These are phyloP conservation scores for Microcebus jonahi DNA, from an alignment of 2,113 vertebrate genomes.

Conservation along the genomic window DNA sequence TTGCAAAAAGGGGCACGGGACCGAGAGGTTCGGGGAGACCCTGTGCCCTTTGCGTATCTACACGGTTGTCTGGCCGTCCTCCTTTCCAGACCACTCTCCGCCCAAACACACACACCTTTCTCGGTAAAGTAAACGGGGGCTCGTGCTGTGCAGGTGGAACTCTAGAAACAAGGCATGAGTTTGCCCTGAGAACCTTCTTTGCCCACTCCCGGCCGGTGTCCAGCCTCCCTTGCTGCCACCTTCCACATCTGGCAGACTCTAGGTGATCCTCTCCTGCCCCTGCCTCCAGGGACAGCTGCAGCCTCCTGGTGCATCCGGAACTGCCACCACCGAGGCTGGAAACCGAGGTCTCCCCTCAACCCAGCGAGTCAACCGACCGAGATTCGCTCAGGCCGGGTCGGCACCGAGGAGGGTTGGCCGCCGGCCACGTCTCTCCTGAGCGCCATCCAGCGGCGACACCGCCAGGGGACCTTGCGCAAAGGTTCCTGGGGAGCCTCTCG, in stretches of 20 bases:
- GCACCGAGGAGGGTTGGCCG: accelerated
- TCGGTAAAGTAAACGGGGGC: background rate
- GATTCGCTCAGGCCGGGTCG: background rate
- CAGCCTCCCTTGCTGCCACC: background rate
- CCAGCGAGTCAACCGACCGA: background rate
- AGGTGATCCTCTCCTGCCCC: background rate
- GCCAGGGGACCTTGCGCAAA: background rate
- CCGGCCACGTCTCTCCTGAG: slow-evolving; percentile 30
- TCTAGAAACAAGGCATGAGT: background rate
- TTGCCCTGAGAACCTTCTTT: background rate
- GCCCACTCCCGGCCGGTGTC: too few relatives aligned
- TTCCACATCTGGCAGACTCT: background rate
- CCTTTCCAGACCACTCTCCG: background rate
- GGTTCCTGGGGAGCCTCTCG: background rate
- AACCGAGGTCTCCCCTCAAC: background rate
- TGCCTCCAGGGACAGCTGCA: background rate
- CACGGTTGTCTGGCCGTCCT: background rate
- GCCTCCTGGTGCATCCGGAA: background rate
- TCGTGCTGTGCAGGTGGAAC: background rate
- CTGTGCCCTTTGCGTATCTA: background rate
- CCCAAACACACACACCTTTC: background rate
- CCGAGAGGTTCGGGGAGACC: background rate
- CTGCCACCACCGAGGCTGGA: background rate
- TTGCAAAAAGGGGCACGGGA: background rate
- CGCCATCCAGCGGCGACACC: slow-evolving; percentile 79